Evolutionary conservation across 92 coral and sea anemone species (phyloP).

Genomic region (Bergia sp.): DNA sequence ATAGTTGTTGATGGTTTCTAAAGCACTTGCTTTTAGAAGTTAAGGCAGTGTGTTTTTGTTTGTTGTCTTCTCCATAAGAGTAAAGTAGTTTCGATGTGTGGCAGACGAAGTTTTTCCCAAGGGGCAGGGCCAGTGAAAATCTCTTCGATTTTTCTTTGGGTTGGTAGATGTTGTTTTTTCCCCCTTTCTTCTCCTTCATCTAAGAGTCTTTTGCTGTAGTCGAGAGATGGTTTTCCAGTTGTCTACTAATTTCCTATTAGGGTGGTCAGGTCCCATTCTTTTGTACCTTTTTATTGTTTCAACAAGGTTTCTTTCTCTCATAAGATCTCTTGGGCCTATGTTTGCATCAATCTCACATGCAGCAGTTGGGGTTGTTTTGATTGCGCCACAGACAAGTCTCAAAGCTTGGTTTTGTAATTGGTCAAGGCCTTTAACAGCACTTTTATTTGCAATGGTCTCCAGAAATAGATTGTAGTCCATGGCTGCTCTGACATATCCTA

Average conservation of each 20-base stretch:
- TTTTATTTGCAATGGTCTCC: not conserved
- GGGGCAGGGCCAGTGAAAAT: not conserved
- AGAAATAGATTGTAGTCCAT: not conserved
- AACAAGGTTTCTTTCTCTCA: not conserved
- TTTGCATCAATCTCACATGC: not conserved
- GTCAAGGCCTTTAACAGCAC: not conserved
- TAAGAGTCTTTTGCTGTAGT: not conserved
- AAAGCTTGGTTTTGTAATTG: slow-evolving; percentile 10
- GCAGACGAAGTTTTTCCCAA: not conserved
- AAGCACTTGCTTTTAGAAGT: not conserved
- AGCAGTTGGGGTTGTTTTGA: slow-evolving; percentile 19
- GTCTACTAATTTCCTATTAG: not conserved
- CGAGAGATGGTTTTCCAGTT: not conserved
- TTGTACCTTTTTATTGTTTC: not conserved
- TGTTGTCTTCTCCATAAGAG: not conserved
- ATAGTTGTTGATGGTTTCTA: not conserved
- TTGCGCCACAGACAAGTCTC: slow-evolving; percentile 6
- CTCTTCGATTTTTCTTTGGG: not conserved
- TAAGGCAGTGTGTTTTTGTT: not conserved
- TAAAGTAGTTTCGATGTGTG: not conserved
- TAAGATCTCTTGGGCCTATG: not conserved
- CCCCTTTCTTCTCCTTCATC: not conserved
- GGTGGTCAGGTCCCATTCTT: not conserved
- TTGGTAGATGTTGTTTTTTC: not conserved
- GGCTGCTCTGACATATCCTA: not conserved